Percentiles rank a stretch among this genome's conserved stretches.
Conservation (phyloP, 2,797 vertebrate species). For the Megaceryle alcyon region DNA sequence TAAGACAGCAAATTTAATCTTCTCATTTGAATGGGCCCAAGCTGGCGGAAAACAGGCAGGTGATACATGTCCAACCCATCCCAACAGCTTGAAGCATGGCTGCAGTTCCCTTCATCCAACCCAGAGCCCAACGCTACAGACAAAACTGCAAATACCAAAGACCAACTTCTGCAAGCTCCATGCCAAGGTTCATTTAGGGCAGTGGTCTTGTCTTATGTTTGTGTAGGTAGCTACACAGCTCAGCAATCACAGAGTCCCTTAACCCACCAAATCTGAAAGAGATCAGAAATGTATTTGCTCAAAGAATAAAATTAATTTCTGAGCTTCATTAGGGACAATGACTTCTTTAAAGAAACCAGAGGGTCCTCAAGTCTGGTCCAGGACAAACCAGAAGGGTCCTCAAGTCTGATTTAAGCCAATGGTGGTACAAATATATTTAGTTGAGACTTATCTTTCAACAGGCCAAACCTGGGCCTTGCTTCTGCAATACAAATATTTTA, state of each 20-base stretch:
- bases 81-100: rapidly evolving
- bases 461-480: background rate
- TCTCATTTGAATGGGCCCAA: background rate
- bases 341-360: no score
- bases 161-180: no score
- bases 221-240: background rate
- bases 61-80: rapidly evolving
- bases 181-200: no score
- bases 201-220: background rate
- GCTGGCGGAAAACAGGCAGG: background rate
- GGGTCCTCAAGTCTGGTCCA: no score
- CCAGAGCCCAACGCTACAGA: rapidly evolving
- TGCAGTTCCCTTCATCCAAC: background rate
- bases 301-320: background rate
- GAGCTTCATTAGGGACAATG: background rate
- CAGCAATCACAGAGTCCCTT: background rate
- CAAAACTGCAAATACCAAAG: no score
- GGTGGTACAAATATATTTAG: background rate
- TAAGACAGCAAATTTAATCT: background rate
- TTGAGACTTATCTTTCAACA: background rate
- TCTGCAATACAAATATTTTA: background rate
- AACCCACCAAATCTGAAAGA: background rate
- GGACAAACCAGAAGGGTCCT: no score
- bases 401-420: background rate
- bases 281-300: rapidly evolving